These are phyloP conservation scores for Heliconius congener DNA, from an alignment of 1,140 invertebrate genomes.

Conservation along the genomic window DNA sequence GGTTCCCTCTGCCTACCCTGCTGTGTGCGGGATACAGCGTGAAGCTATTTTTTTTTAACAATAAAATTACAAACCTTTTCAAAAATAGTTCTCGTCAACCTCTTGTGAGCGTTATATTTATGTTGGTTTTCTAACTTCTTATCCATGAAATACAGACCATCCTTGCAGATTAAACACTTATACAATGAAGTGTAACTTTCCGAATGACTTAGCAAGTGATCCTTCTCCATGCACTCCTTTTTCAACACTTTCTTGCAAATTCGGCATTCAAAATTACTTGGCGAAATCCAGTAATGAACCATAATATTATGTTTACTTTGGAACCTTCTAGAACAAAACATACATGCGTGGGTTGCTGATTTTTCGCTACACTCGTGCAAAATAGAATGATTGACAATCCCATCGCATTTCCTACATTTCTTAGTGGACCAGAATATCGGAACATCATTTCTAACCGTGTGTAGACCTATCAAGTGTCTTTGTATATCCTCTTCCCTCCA, in stretches of 20 bases:
- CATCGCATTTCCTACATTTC: conserved; percentile 15
- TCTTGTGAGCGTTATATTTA: not conserved
- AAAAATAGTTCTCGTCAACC: not conserved
- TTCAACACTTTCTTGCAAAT: conserved; percentile 30
- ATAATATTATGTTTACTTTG: conserved; percentile 4
- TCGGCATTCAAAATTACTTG: conserved; percentile 11
- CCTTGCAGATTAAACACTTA: conserved; percentile 34
- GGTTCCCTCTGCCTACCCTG: no score
- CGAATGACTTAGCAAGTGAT: conserved; percentile 43
- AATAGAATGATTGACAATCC: not conserved
- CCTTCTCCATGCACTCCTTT: conserved; percentile 37
- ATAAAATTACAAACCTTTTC: not conserved
- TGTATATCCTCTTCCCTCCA: not conserved
- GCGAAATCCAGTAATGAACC: conserved; percentile 20
- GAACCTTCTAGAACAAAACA: conserved; percentile 34
- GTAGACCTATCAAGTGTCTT: not conserved
- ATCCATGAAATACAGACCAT: conserved; percentile 10
- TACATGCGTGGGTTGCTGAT: conserved; percentile 13
- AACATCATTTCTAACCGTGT: conserved; percentile 22
- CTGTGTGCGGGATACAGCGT: no score
- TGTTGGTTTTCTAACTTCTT: not conserved
- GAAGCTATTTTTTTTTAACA: no score
- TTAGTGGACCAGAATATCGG: conserved; percentile 12
- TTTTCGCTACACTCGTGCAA: conserved; percentile 14
- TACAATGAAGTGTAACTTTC: conserved; percentile 37